Evolutionary conservation across 2,797 vertebrate genomes (phyloP), one percentile per base, ranked within the genome.

Genomic region (Channa striata): DNA sequence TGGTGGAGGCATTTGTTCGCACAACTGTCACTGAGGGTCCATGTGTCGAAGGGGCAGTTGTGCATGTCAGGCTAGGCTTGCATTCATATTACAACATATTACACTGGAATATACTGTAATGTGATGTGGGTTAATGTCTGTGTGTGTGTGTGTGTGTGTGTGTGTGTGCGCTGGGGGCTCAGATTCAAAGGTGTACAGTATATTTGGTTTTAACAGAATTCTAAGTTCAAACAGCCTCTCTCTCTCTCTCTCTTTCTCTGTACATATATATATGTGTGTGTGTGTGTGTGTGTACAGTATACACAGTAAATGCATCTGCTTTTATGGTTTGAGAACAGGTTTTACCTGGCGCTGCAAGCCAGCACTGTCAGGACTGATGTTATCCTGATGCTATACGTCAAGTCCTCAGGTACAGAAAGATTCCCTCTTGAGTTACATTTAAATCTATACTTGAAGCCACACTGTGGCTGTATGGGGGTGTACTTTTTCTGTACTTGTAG

Each of bases 51-150:
- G n/a, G 37, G 65, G 59, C 34, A 43, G 21, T 37, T 17, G 46
- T 33, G 51, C 51, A 73, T 72, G 67, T 84, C 77, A 76, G 65
- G 51, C 71, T 59, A 51, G 66, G 34, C 46, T 78, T 68, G 71
- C 72, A 77, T 87, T 77, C 85, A 58, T 54, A 71, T n/a, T n/a
- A n/a, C n/a, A 70, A 61, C 42, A 49, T 53, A 48, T 74, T 75
- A 71, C 81, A 30, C 69, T 73, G 39, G 57, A 77, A 81, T 78
- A 54, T 10, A 23, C 30, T 63, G 59, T 82, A 88, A 91, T 90
- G 68, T 81, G 87, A 91, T 90, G 68, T 88, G 74, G 85, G 83
- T 88, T 82, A 87, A 13, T 59, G 13, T 62, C 10, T 64, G 20
- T 61, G 34, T 66, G 59, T 68, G 59, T 36, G 65, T 57, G 57